Conservation (phyloP, 1,140 invertebrate species). For the Aphis craccivora region DNA sequence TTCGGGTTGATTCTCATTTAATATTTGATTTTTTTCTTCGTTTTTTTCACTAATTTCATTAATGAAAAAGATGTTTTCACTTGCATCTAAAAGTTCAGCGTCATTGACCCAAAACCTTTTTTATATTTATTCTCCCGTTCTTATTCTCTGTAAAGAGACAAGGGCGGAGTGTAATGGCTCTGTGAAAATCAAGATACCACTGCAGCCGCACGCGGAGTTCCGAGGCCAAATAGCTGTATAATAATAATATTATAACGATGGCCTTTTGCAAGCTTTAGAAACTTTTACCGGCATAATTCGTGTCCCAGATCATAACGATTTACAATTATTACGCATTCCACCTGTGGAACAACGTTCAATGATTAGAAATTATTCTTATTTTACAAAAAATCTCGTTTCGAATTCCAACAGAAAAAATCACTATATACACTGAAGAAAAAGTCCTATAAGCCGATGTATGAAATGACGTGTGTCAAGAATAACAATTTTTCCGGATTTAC, state of each 20-base stretch:
- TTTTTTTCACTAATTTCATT: not conserved
- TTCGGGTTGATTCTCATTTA: not conserved
- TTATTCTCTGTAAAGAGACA: slow-evolving; percentile 37
- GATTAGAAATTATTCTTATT: not conserved
- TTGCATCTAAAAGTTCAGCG: not conserved
- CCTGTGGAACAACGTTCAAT: not conserved
- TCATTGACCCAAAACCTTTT: slow-evolving; percentile 56
- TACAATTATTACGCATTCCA: not conserved
- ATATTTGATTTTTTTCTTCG: not conserved
- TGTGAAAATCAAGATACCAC: slow-evolving; percentile 26
- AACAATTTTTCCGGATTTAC: slow-evolving; percentile 53
- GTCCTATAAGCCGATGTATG: slow-evolving; percentile 30
- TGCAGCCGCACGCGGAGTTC: not conserved
- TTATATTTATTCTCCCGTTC: slow-evolving; percentile 16
- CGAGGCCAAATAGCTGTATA: slow-evolving; percentile 23
- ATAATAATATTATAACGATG: not conserved
- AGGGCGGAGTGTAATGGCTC: slow-evolving; percentile 34
- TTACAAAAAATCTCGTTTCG: not conserved
- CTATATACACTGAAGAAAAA: not conserved
- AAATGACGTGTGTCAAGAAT: slow-evolving; percentile 50
- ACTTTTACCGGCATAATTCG: slow-evolving; percentile 16
- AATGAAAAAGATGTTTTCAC: not conserved
- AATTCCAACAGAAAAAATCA: not conserved
- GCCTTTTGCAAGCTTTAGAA: slow-evolving; percentile 29
- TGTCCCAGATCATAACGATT: not conserved